Conservation (phyloP, 2,113 vertebrate species). For the Sigmodon hispidus region DNA sequence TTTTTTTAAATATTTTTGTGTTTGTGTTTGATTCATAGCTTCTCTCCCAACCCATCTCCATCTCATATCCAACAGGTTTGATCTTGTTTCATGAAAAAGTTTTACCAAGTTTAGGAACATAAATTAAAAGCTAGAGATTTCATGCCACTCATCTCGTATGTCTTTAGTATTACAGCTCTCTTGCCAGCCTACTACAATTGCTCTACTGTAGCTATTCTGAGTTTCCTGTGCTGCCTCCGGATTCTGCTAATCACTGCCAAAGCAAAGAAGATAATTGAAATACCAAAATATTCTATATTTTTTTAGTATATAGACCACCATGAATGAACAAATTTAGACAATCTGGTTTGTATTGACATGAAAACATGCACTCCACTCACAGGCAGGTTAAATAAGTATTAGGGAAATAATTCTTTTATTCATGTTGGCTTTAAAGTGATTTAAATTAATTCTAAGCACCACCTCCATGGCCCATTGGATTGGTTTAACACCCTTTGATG, state of each 20-base stretch:
- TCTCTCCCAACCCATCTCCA: too few relatives aligned
- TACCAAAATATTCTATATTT: constrained; percentile 61
- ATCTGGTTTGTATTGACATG: neutral
- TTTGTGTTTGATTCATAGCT: neutral
- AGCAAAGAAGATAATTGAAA: constrained; percentile 1
- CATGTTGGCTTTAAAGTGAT: constrained; percentile 63
- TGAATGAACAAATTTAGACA: constrained; percentile 30
- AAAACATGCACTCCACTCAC: constrained; percentile 11
- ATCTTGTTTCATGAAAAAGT: neutral
- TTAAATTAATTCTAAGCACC: constrained; percentile 74
- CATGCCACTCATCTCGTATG: neutral
- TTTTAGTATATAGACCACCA: neutral
- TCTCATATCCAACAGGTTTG: neutral
- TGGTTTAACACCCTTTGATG: constrained; percentile 73
- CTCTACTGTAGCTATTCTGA: neutral
- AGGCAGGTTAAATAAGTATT: constrained; percentile 14
- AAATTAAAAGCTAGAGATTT: constrained; percentile 27
- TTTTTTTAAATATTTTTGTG: neutral
- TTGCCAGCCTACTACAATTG: neutral
- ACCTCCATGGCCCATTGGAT: constrained; percentile 45
- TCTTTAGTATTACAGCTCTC: neutral
- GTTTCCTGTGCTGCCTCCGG: neutral
- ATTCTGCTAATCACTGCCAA: neutral
- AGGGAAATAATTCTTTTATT: constrained; percentile 62
- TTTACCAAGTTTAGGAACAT: neutral